Conservation (phyloP, 2,113 vertebrate species). For the Rhizomys pruinosus region DNA sequence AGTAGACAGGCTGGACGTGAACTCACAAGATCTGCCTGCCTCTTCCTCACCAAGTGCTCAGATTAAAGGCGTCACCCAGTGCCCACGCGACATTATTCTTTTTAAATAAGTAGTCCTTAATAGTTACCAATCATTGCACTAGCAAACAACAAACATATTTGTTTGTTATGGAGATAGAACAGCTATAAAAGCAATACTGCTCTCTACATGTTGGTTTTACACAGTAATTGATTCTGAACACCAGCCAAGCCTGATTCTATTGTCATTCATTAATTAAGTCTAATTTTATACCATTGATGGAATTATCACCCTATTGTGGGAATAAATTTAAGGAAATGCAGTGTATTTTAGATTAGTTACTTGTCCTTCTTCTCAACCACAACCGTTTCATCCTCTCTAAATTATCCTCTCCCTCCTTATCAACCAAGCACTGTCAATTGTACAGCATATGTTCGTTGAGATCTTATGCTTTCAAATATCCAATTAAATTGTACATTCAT, state of each 20-base stretch:
- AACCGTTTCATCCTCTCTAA: too few relatives aligned
- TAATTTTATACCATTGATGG: neutral
- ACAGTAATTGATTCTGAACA: neutral
- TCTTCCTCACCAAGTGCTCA: too few relatives aligned
- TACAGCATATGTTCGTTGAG: too few relatives aligned
- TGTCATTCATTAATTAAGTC: neutral
- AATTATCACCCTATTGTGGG: neutral
- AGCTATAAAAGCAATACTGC: neutral
- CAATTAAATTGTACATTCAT: neutral
- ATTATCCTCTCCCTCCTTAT: too few relatives aligned
- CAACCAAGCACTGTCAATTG: too few relatives aligned
- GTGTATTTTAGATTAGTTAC: neutral
- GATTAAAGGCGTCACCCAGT: too few relatives aligned
- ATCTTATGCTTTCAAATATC: too few relatives aligned
- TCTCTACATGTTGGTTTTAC: fast-evolving
- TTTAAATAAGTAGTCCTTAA: neutral
- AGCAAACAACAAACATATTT: neutral
- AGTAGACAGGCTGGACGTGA: too few relatives aligned
- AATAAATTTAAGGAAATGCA: neutral
- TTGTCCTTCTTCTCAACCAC: too few relatives aligned
- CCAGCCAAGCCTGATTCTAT: fast-evolving
- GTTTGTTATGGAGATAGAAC: neutral
- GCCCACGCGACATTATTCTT: too few relatives aligned
- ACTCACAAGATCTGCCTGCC: too few relatives aligned
- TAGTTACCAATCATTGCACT: neutral